Base-by-base conservation (phyloP, 2,888 invertebrate genomes). In the Tanypteryx hageni region DNA sequence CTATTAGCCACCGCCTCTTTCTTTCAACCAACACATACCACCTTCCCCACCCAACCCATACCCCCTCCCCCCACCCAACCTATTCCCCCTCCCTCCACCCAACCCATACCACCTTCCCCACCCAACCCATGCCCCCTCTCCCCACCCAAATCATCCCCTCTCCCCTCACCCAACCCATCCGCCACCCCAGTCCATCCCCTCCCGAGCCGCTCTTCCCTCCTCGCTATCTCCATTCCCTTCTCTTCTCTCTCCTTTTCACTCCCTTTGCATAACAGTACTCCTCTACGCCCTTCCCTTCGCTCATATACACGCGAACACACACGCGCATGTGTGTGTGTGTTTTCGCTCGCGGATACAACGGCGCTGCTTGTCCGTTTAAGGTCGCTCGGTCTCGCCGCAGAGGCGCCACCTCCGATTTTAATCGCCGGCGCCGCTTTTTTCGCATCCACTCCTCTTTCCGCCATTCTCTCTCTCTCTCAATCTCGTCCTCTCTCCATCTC, bases 331-430 rank as follows among this genome's bases (percentile, higher is more conserved):
- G 44, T 44, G 1, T 3, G 44, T 44, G 44, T 44, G 44, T 44
- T 44, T 64, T n/a, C 64, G n/a, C n/a, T 64, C 18, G 18, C 11
- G 64, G 18, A 18, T 27, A 27, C 83, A 83, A 83, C 83, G 83
- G 83, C 10, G 56, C 83, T 57, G 56, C 83, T 16, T 14, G 18
- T 57, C 83, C 57, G 44, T 57, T 56, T 56, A 57, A 83, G 83
- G 83, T 83, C 83, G 83, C 56, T 5, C 57, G 83, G 83, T 83
- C 83, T 83, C 83, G 83, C 83, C 83, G 83, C 56, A 8, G 56
- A 83, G 83, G 83, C 83, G 83, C 83, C 83, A 83, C 83, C 83
- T 83, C 83, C 83, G 83, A 83, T 83, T 83, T 83, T 83, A 83
- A 83, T 83, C 83, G 83, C 18, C 83, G 83, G 83, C 83, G 83